Base-by-base conservation (phyloP, 1,140 invertebrate species). In the Samia ricini region DNA sequence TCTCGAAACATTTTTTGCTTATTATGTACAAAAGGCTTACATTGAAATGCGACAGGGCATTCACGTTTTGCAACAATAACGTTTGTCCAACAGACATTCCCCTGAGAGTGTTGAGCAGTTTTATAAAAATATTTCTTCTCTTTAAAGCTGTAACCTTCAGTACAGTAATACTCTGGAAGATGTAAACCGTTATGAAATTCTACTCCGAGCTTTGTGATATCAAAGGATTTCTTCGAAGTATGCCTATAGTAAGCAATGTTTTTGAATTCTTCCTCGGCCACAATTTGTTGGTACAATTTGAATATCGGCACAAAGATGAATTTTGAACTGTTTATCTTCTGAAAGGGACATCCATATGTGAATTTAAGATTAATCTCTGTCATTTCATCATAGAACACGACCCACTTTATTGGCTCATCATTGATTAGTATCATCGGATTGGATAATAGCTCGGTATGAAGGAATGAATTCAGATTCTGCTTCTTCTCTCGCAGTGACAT, bases 271-370 rank as follows among this genome's bases (percentile, higher is more conserved):
- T 85, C 76, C 60, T 90, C 85, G 4, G 79, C 76, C 51, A 88
- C 69, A 60, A 91, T 85, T 64, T 91, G 86, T 26, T 82, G 84
- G 50, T 88, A 89, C 18, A 91, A 64, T 62, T 87, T 90, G 49
- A 89, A 89, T 69, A 91, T 89, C 48, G 84, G 87, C 12, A 85
- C 81, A 61, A 87, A 77, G 64, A 91, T 89, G 70, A 91, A 91
- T 61, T 90, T 91, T 12, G 90, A 91, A 64, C 88, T 90, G 63
- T 84, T 84, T 4, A 91, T 76, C 70, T 74, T 84, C 56, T 81
- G 64, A 29, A 91, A 69, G 36, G 88, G 88, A 56, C 64, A 68
- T 3, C 90, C 90, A 69, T 80, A 75, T 15, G 83, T 89, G 61
- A 85, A 89, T 5, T 65, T 52, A 0, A 88, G 56, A 10, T 81